Evolutionary conservation across 92 coral and sea anemone genomes (phyloP).

Genomic region (Virgularia gustaviana): DNA sequence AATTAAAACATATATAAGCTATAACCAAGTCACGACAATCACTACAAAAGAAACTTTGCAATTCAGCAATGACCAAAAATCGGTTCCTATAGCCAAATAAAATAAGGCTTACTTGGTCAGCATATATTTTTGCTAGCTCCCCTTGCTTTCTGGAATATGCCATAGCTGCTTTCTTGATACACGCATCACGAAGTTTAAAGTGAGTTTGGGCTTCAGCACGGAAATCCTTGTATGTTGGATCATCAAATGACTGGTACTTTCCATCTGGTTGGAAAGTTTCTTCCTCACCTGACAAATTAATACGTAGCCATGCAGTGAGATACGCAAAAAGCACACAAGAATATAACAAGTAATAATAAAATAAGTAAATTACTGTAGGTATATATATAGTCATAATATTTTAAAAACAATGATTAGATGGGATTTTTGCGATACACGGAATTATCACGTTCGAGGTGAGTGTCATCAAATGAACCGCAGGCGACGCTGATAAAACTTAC

Average conservation of each 20-base stretch:
- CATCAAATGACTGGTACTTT: conserved; percentile 70
- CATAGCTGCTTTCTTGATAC: conserved; percentile 93
- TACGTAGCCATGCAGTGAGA: neutral
- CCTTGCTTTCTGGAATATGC: conserved; percentile 94
- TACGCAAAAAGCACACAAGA: neutral
- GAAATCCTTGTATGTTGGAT: conserved; percentile 76
- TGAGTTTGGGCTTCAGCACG: conserved; percentile 90
- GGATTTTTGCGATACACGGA: too few relatives aligned
- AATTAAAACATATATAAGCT: too few relatives aligned
- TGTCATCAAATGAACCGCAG: too few relatives aligned
- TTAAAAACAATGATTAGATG: too few relatives aligned
- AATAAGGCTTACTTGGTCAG: conserved; percentile 64
- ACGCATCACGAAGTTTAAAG: conserved; percentile 68
- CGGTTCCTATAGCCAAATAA: neutral
- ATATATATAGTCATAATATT: too few relatives aligned
- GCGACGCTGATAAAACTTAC: too few relatives aligned
- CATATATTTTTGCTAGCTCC: conserved; percentile 75
- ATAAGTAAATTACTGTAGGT: conserved; percentile 37
- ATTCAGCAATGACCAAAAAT: neutral
- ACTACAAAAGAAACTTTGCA: neutral
- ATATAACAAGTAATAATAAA: neutral
- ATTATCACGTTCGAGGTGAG: too few relatives aligned
- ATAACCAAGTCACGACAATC: neutral
- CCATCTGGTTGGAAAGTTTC: neutral
- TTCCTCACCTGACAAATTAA: neutral